These are phyloP conservation scores for Dicrurus megarhynchus DNA, from an alignment of 2,113 vertebrate species.

Conservation along the genomic window DNA sequence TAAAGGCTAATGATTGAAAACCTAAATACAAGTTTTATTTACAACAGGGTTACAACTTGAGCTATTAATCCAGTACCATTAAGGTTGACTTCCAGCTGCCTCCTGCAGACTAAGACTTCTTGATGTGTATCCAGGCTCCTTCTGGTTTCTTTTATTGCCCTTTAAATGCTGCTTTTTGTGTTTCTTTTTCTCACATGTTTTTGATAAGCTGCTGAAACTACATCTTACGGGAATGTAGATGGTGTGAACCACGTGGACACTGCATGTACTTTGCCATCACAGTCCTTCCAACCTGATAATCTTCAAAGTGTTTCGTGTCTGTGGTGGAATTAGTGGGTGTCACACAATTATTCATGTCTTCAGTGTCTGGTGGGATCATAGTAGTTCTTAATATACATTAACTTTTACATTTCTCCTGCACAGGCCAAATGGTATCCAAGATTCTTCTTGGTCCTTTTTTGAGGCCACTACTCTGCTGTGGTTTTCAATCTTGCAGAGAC, in stretches of 20 bases:
- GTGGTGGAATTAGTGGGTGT: neutral
- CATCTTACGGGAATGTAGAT: neutral
- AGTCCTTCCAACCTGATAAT: neutral
- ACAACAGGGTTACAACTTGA: neutral
- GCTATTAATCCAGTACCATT: neutral
- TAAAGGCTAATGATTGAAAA: neutral
- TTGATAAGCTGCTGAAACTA: neutral
- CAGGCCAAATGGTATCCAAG: neutral
- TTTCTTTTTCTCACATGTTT: neutral
- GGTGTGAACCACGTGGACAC: neutral
- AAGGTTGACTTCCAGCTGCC: neutral
- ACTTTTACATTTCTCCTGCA: neutral
- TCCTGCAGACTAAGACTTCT: neutral
- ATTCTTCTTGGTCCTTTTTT: neutral
- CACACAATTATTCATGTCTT: neutral
- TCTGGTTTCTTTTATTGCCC: neutral
- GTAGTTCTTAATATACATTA: neutral
- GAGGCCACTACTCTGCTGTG: neutral
- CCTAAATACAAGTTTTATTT: neutral
- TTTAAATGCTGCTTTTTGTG: neutral
- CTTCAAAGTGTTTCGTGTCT: neutral
- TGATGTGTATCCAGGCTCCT: neutral
- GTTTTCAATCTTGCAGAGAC: neutral
- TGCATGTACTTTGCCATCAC: neutral
- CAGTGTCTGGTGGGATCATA: neutral